phyloP scores from a whole-genome alignment of 2,113 vertebrate species.

The Eptatretus burgeri region DNA sequence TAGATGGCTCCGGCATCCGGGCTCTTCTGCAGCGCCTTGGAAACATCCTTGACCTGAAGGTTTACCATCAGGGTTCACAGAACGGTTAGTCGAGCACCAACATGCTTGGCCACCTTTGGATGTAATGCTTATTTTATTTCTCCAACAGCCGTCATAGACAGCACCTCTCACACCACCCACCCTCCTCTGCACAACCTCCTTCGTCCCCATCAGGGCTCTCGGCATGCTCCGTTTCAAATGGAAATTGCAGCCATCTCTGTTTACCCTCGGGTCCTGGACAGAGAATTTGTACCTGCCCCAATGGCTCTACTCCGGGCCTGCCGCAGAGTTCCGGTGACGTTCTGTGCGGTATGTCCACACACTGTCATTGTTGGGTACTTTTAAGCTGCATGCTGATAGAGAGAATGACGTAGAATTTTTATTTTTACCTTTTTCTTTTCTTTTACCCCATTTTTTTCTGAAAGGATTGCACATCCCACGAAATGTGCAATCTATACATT shows the following conservation, averaged over 20 bases:
- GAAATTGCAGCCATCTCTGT: neutral
- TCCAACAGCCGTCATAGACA: neutral
- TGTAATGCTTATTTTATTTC: neutral
- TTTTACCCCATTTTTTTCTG: too few species aligned
- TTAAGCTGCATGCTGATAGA: too few species aligned
- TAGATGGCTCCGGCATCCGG: slow-evolving; percentile 29
- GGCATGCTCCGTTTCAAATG: neutral
- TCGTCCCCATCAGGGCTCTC: neutral
- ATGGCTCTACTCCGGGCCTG: too few species aligned
- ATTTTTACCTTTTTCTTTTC: too few species aligned
- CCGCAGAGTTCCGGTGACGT: too few species aligned
- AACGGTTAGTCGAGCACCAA: slow-evolving; percentile 20
- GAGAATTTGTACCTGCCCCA: too few species aligned
- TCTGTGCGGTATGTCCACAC: too few species aligned
- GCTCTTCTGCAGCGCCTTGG: slow-evolving; percentile 44
- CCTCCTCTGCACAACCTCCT: neutral
- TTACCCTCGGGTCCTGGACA: neutral
- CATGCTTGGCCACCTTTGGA: neutral
- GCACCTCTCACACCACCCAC: neutral
- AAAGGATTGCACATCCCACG: too few species aligned
- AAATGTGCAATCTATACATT: too few species aligned
- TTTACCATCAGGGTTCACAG: slow-evolving; percentile 69
- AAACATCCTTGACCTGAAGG: slow-evolving; percentile 87
- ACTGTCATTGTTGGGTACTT: too few species aligned
- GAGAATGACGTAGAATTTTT: too few species aligned